A percentile compares a stretch with the other conserved stretches of the same genome.
phyloP scores from a whole-genome alignment of 2,888 invertebrate species.

The Xestia xanthographa region DNA sequence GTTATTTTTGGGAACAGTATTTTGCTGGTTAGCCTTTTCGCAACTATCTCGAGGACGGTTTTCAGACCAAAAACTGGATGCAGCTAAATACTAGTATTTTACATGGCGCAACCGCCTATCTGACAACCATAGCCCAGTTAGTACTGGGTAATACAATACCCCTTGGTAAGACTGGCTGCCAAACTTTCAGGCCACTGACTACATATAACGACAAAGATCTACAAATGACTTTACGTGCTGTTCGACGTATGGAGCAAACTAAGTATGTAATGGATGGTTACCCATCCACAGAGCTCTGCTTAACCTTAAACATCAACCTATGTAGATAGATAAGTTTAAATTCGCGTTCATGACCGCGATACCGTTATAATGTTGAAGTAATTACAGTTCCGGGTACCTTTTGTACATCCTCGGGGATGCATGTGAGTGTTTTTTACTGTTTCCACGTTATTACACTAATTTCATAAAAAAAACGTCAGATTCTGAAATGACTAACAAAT shows the following conservation, averaged over 20 bases:
- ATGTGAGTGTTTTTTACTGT: conserved; percentile 35
- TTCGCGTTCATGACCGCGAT: background rate
- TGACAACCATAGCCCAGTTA: background rate
- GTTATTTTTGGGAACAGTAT: too few species aligned
- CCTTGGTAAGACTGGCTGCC: background rate
- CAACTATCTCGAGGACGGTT: background rate
- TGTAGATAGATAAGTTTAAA: background rate
- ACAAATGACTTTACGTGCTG: background rate
- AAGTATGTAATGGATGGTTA: background rate
- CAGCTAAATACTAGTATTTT: background rate
- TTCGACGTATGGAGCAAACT: background rate
- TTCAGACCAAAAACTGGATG: background rate
- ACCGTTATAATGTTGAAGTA: background rate
- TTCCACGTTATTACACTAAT: conserved; percentile 1
- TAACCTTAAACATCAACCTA: background rate
- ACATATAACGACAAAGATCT: background rate
- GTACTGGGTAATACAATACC: background rate
- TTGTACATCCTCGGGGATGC: background rate
- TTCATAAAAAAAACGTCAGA: conserved; percentile 18
- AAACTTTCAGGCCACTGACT: background rate
- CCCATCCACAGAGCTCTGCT: background rate
- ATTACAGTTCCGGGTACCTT: background rate
- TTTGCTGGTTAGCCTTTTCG: background rate
- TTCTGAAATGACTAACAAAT: conserved; percentile 7
- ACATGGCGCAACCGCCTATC: background rate